Base-by-base conservation (phyloP, 1,140 invertebrate species). In the Pogonomyrmex californicus region DNA sequence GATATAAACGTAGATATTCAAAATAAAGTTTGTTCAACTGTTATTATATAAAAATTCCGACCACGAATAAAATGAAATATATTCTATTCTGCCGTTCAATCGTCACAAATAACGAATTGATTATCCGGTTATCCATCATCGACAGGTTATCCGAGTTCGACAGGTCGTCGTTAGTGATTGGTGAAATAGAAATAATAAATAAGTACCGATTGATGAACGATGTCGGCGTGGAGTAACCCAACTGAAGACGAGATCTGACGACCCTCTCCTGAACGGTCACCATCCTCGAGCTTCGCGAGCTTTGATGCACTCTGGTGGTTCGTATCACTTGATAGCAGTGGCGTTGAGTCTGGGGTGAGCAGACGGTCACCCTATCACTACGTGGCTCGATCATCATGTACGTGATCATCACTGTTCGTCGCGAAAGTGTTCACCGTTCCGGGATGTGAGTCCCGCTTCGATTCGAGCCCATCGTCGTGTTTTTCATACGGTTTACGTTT, bases 201-300 rank as follows among this genome's bases (percentile, higher is more conserved):
- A 86, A 44, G 6, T 95, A 95, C 95, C 95, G 94, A 91, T 94
- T 95, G 85, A 95, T 95, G 87, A 95, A 95, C 86, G 92, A 93
- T 36, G 95, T 95, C 44, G 95, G 95, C 66, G 95, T 95, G 4
- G 95, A 95, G 71, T 95, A 95, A 81, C 95, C 95, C 54, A 95
- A 93, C 87, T 95, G 95, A 17, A 95, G 90, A 63, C 95, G 90
- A 30, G 95, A 95, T 44, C 95, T 93, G 89, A 95, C 94, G 83
- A 95, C 95, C 88, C 94, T 95, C 91, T 95, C 95, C 76, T 95
- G 95, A 2, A 95, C 95, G 1, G 94, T 95, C 77, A 95, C 94
- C 90, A 95, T 93, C 62, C 93, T 92, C 5, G 93, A 92, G 78
- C 90, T 93, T 54, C 91, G 91, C 9, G 93, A 94, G 56, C 92